Evolutionary conservation across 2,113 vertebrate species (phyloP).

Genomic region (Pseudopodoces humilis): DNA sequence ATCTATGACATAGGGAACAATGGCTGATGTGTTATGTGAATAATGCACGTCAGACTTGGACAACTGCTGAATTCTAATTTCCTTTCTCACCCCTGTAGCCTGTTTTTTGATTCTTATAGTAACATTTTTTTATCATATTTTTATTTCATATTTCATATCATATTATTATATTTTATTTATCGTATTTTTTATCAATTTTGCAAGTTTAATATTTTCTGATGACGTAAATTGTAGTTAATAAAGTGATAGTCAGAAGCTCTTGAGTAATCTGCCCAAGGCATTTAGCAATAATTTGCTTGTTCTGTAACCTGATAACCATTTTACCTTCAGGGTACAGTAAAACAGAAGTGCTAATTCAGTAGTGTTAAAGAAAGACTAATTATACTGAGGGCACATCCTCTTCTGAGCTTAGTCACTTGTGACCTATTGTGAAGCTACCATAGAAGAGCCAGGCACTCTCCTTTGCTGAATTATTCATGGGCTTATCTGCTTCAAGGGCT

Average conservation of each 20-base stretch:
- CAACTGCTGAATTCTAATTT: not conserved
- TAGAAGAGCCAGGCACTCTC: conserved; percentile 3
- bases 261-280: conserved; percentile 50
- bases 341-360: conserved; percentile 66
- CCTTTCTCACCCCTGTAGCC: not conserved
- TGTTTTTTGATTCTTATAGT: not conserved
- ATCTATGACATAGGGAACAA: not conserved
- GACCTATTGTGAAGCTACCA: conserved; percentile 45
- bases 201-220: conserved; percentile 13
- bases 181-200: not conserved
- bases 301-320: conserved; percentile 69
- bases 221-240: conserved; percentile 16
- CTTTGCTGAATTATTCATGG: conserved; percentile 61
- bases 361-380: conserved; percentile 69
- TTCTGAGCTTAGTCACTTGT: conserved; percentile 57
- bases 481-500: not conserved
- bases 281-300: conserved; percentile 71
- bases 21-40: not conserved
- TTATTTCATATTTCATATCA: no score
- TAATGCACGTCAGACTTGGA: not conserved
- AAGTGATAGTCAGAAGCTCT: conserved; percentile 48
- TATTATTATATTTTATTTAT: no score
- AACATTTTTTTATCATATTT: no score
- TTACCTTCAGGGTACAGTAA: conserved; percentile 64
- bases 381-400: conserved; percentile 41